phyloP scores from a whole-genome alignment of 2,113 vertebrate species.

The Nesogale talazaci region DNA sequence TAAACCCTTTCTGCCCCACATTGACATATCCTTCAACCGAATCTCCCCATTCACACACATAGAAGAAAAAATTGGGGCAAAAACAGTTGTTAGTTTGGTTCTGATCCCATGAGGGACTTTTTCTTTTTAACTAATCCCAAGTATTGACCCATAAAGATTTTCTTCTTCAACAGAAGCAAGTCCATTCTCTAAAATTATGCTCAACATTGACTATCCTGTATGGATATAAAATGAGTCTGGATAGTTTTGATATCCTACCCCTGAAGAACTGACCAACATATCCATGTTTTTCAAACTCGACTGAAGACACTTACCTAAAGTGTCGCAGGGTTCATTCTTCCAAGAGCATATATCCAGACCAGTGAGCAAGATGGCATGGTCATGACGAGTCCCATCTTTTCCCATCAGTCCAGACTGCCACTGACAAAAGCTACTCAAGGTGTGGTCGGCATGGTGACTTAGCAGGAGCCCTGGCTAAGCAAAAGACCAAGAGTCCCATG shows the following conservation, averaged over 20 bases:
- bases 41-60: no score
- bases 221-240: no score
- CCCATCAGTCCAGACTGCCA: slow-evolving; percentile 93
- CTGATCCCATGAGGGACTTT: background rate
- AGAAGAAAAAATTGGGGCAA: background rate
- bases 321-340: slow-evolving; percentile 96
- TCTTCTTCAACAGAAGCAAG: background rate
- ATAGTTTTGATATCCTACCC: rapidly evolving
- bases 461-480: slow-evolving; percentile 91
- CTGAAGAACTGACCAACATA: rapidly evolving
- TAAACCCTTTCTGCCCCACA: background rate
- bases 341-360: slow-evolving; percentile 96
- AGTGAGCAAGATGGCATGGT: slow-evolving; percentile 94
- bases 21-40: background rate
- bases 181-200: rapidly evolving
- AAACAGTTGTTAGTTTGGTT: background rate
- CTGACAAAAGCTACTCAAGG: slow-evolving; percentile 94
- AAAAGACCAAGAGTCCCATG: background rate
- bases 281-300: rapidly evolving
- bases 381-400: slow-evolving; percentile 90
- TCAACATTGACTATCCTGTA: background rate
- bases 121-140: background rate
- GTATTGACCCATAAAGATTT: rapidly evolving
- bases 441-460: slow-evolving; percentile 95
- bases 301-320: slow-evolving; percentile 86